phyloP scores from a whole-genome alignment of 2,113 vertebrate genomes.

The Chloroceryle aenea region DNA sequence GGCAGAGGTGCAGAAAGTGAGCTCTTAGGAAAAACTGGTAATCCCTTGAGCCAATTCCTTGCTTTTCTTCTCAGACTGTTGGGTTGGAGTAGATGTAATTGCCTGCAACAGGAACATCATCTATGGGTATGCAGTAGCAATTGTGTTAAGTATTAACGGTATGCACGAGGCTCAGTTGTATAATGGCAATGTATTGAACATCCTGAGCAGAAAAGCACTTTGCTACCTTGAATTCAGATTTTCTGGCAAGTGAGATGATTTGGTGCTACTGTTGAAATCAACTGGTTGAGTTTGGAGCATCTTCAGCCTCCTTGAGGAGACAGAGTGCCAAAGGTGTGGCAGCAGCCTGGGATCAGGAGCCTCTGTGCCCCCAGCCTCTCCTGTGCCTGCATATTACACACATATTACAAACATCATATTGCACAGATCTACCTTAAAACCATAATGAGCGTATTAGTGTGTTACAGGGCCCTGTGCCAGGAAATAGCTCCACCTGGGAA shows the following conservation, averaged over 20 bases:
- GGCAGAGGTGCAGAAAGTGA: background rate
- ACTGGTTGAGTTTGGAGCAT: background rate
- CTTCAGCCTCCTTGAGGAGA: background rate
- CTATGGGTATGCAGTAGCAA: background rate
- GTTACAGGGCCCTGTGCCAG: background rate
- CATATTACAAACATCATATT: background rate
- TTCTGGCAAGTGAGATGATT: background rate
- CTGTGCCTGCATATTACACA: fast-evolving
- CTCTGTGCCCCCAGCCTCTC: background rate
- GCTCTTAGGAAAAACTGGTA: background rate
- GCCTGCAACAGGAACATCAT: background rate
- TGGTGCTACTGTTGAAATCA: background rate
- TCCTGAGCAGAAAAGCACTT: background rate
- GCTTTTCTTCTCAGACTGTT: background rate
- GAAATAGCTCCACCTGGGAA: background rate
- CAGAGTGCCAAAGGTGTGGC: background rate
- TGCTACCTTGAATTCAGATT: background rate
- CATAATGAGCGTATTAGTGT: background rate
- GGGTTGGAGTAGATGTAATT: background rate
- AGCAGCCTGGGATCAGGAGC: background rate
- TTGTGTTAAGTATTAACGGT: background rate
- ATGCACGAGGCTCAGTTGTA: background rate
- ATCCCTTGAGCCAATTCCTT: background rate
- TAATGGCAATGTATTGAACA: background rate
- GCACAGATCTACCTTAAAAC: background rate